Evolutionary conservation across 2,888 invertebrate species (phyloP).

Genomic region (Sinopyrophorus schimmeli): DNA sequence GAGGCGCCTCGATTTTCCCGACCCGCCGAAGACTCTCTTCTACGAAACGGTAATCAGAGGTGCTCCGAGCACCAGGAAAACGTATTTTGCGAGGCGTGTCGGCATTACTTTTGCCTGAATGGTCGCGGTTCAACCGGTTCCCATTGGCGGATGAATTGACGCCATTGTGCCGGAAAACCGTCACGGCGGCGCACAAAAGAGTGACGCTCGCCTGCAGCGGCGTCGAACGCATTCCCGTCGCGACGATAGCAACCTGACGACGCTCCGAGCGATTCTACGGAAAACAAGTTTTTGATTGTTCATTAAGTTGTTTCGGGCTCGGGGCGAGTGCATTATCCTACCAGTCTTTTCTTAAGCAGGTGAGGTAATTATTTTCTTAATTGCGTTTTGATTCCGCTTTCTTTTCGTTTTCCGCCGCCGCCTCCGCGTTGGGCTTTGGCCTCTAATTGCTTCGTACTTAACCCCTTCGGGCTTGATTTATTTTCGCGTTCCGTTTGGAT

Average conservation of each 20-base stretch:
- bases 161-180: constrained; percentile 57
- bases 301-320: constrained; percentile 41
- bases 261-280: constrained; percentile 42
- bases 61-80: constrained; percentile 18
- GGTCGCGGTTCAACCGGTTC: constrained; percentile 43
- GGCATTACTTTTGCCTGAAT: constrained; percentile 48
- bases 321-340: constrained; percentile 40
- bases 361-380: constrained; percentile 34
- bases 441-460: no score
- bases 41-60: neutral
- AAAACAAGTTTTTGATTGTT: constrained; percentile 41
- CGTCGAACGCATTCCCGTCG: constrained; percentile 60
- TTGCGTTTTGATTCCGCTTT: constrained; percentile 26
- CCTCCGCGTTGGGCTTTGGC: no score
- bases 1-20: no score
- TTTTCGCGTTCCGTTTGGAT: no score
- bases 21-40: neutral
- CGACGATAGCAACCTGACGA: constrained; percentile 48
- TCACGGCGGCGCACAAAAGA: constrained; percentile 53
- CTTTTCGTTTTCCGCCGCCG: constrained; percentile 22
- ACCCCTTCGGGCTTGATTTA: no score
- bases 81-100: constrained; percentile 46
- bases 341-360: constrained; percentile 34
- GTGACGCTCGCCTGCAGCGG: constrained; percentile 66
- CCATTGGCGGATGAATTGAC: constrained; percentile 51